Evolutionary conservation across 1,140 invertebrate genomes (phyloP).

Genomic region (Ditylenchus dipsaci): DNA sequence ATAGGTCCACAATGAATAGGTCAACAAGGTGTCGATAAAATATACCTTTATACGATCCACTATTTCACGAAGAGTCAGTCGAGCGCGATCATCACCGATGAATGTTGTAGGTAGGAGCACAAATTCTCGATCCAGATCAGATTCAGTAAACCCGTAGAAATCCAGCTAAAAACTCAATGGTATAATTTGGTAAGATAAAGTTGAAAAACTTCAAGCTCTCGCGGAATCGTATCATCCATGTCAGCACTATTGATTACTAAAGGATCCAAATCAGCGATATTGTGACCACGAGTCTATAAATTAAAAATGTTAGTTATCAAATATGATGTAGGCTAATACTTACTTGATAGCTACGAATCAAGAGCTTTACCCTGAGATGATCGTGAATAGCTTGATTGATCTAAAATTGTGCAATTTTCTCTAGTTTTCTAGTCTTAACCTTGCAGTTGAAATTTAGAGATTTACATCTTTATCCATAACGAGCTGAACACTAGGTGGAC

Average conservation of each 20-base stretch:
- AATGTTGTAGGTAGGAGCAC: slow-evolving; percentile 94
- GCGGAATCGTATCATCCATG: slow-evolving; percentile 78
- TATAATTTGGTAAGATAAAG: not conserved
- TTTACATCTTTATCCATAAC: slow-evolving; percentile 60
- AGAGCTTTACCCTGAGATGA: slow-evolving; percentile 92
- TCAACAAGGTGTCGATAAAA: slow-evolving; percentile 13
- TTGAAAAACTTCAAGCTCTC: slow-evolving; percentile 80
- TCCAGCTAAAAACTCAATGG: slow-evolving; percentile 55
- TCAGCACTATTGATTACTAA: slow-evolving; percentile 75
- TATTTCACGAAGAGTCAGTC: slow-evolving; percentile 85
- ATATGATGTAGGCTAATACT: too few species aligned
- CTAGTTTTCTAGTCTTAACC: too few species aligned
- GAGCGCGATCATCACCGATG: slow-evolving; percentile 83
- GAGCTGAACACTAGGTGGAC: slow-evolving; percentile 50
- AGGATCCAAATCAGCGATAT: slow-evolving; percentile 94
- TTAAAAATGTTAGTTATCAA: slow-evolving; percentile 17
- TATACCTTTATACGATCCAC: slow-evolving; percentile 79
- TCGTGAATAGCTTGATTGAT: slow-evolving; percentile 81
- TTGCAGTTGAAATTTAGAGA: too few species aligned
- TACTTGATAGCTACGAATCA: slow-evolving; percentile 93
- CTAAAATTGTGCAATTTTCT: too few species aligned
- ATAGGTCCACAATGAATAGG: too few species aligned
- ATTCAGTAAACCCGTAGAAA: slow-evolving; percentile 87
- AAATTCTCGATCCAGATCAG: slow-evolving; percentile 91
- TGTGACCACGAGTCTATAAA: slow-evolving; percentile 88